Evolutionary conservation across 2,797 vertebrate species (phyloP), one percentile per base, ranked within the genome.

Genomic region (Vultur gryphus): DNA sequence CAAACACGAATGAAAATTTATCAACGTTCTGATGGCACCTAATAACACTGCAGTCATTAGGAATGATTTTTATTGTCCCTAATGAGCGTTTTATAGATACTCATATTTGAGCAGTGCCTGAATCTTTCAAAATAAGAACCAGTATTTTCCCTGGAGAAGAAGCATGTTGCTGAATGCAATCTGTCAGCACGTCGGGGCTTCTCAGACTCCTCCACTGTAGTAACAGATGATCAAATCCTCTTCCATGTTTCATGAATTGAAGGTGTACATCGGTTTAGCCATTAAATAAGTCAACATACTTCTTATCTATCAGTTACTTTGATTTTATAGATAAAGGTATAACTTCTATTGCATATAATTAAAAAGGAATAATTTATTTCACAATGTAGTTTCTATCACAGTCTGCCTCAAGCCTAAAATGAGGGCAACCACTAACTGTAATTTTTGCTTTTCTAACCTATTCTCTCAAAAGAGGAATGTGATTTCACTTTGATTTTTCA

Each of bases 311-410:
- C 84, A 73, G 90, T 84, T 93, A 69, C 92, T 96, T 97, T 97
- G 97, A 97, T 95, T 96, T 97, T 94, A 87, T 93, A 95, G 90
- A 95, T 97, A 96, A 97, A 95, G 94, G 94, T 95, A 49, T 90
- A 94, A 95, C 94, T 95, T 92, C 94, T 92, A 87, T 62, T 94
- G 84, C 84, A 65, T 54, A 71, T 96, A 97, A 97, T 96, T 97
- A 97, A 97, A 97, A 97, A 95, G 78, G 96, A 97, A 96, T 97
- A 97, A 97, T 97, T 97, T 94, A 96, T 97, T 96, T 93, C 89
- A 96, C 76, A 84, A 91, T 85, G 92, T 93, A 93, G 84, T 92
- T 92, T 91, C 92, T 87, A 94, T 96, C 90, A 70, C 55, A 94
- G 82, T 28, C 67, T 91, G 89, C 93, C 94, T 95, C 94, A 92